A percentile compares a stretch with the other conserved stretches of the same genome.
Evolutionary conservation across 2,888 invertebrate genomes (phyloP).

Genomic region (Lysandra coridon): DNA sequence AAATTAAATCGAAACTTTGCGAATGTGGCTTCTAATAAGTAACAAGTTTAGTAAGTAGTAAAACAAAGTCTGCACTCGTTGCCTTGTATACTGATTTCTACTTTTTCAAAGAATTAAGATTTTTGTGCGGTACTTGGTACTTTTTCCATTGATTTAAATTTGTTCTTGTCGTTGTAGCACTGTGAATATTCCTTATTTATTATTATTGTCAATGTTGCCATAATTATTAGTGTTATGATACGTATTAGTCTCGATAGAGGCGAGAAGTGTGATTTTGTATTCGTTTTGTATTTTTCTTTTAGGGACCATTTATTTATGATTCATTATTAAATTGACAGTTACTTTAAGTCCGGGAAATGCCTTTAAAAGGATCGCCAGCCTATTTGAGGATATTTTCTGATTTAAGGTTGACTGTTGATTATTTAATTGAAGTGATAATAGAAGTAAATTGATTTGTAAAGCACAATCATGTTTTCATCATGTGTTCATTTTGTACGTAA

Average conservation of each 20-base stretch:
- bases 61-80: conserved; percentile 80
- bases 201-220: conserved; percentile 77
- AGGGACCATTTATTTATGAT: conserved; percentile 76
- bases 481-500: conserved; percentile 55
- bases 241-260: conserved; percentile 72
- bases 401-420: conserved; percentile 50
- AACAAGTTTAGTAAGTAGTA: conserved; percentile 71
- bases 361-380: conserved; percentile 65
- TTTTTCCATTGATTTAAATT: conserved; percentile 37
- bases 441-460: conserved; percentile 67
- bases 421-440: conserved; percentile 69
- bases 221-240: conserved; percentile 78
- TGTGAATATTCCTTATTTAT: conserved; percentile 79
- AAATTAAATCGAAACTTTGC: conserved; percentile 53
- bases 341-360: conserved; percentile 46
- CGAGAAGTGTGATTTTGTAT: conserved; percentile 72
- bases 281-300: conserved; percentile 67
- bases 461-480: conserved; percentile 72
- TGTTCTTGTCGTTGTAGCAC: conserved; percentile 54
- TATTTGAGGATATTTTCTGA: conserved; percentile 47
- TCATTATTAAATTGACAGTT: conserved; percentile 57
- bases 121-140: conserved; percentile 66
- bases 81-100: conserved; percentile 77
- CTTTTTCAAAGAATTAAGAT: conserved; percentile 63
- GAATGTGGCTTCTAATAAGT: conserved; percentile 73